These are phyloP conservation scores for Fulmarus glacialis DNA, from an alignment of 2,113 vertebrate species.

Conservation along the genomic window DNA sequence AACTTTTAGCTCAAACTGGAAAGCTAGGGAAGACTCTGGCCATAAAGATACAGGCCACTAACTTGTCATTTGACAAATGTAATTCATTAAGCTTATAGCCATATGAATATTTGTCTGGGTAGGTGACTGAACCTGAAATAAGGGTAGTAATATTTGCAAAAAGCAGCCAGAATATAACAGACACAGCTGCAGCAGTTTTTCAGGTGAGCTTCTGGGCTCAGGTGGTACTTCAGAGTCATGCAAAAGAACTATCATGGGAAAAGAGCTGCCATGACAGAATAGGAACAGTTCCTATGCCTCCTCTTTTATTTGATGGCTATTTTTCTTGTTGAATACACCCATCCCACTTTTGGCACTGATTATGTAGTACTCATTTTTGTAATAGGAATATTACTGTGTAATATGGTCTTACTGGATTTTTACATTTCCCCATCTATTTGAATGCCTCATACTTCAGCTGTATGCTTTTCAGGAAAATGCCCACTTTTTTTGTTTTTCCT, in stretches of 20 bases:
- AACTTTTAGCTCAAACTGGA: background rate
- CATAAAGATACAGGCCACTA: background rate
- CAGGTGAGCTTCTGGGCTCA: background rate
- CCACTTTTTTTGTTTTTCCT: accelerated
- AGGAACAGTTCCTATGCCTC: background rate
- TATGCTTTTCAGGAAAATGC: background rate
- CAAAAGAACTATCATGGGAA: background rate
- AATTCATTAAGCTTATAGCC: background rate
- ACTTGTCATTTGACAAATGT: background rate
- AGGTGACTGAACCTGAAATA: background rate
- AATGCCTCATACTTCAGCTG: background rate
- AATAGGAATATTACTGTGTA: background rate
- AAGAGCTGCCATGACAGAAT: background rate
- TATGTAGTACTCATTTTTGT: background rate
- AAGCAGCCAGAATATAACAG: background rate
- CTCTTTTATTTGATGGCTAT: background rate
- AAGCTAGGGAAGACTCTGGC: background rate
- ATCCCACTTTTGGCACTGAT: background rate
- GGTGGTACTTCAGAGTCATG: background rate
- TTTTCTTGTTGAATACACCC: background rate
- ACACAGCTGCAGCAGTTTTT: background rate
- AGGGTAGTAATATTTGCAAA: background rate
- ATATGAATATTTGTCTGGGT: background rate
- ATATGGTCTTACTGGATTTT: background rate
- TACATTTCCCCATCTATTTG: background rate